Evolutionary conservation across 1,140 invertebrate species (phyloP).

Genomic region (Hormaphis cornu): DNA sequence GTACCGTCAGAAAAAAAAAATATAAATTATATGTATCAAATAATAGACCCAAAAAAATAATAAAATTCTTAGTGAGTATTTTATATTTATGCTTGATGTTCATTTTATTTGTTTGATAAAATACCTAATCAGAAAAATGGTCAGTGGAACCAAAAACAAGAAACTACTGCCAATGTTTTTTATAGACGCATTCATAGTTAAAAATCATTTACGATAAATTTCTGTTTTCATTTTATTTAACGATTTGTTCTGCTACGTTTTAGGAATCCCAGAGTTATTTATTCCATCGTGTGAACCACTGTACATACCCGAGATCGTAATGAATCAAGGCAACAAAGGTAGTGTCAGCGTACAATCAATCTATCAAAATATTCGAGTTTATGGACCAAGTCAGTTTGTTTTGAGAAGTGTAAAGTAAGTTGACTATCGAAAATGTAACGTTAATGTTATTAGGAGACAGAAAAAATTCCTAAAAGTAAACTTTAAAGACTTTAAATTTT

Average conservation of each 20-base stretch:
- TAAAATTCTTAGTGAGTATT: too few species aligned
- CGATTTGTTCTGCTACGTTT: not conserved
- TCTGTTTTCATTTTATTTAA: not conserved
- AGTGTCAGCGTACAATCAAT: conserved; percentile 51
- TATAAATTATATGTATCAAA: too few species aligned
- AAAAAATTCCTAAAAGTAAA: not conserved
- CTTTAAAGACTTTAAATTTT: not conserved
- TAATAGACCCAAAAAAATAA: too few species aligned
- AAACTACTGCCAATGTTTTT: too few species aligned
- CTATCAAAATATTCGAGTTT: conserved; percentile 51
- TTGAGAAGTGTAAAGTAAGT: conserved; percentile 52
- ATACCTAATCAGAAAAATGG: too few species aligned
- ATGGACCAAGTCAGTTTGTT: conserved; percentile 49
- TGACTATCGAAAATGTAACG: not conserved
- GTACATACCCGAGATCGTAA: conserved; percentile 48
- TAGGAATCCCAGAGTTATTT: conserved; percentile 50
- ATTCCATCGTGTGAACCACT: conserved; percentile 57
- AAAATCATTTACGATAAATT: not conserved
- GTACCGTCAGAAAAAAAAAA: too few species aligned
- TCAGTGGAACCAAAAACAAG: too few species aligned
- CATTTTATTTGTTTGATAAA: too few species aligned
- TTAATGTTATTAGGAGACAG: not conserved
- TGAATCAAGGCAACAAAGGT: conserved; percentile 49
- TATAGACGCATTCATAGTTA: not conserved
- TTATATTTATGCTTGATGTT: too few species aligned